phyloP scores from a whole-genome alignment of 1,140 invertebrate species.

The Pararge aegeria region DNA sequence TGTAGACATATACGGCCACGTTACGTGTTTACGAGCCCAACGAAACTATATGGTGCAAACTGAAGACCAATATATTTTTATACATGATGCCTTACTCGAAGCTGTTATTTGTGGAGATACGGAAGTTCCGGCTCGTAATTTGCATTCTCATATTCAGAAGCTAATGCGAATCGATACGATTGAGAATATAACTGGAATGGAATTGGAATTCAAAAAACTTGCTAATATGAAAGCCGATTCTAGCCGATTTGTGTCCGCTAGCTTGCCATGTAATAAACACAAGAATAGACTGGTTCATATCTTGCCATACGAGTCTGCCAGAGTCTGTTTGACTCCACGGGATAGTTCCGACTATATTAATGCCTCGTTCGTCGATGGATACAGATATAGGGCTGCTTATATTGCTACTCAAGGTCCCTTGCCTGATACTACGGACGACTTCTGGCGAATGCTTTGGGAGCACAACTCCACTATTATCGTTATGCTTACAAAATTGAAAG shows the following conservation, averaged over 20 bases:
- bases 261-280: constrained; percentile 97
- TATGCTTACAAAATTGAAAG: constrained; percentile 98
- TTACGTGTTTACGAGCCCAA: constrained; percentile 97
- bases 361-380: constrained; percentile 98
- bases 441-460: constrained; percentile 99
- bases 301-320: constrained; percentile 96
- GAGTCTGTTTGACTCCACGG: constrained; percentile 96
- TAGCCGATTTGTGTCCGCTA: constrained; percentile 96
- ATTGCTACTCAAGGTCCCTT: constrained; percentile 99
- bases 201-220: constrained; percentile 98
- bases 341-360: constrained; percentile 99
- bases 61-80: constrained; percentile 99
- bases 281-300: constrained; percentile 99
- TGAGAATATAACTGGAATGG: constrained; percentile 97
- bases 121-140: constrained; percentile 93
- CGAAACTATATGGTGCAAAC: constrained; percentile 99
- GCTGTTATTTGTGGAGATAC: constrained; percentile 97
- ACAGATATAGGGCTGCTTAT: constrained; percentile 94
- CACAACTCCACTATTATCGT: constrained; percentile 99
- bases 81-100: constrained; percentile 97
- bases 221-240: constrained; percentile 97
- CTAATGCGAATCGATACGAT: constrained; percentile 89
- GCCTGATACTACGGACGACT: constrained; percentile 97
- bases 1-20: constrained; percentile 99
- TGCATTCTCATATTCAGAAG: constrained; percentile 97